These are phyloP conservation scores for Enteromius fasciolatus DNA, from an alignment of 2,797 vertebrate genomes.

Conservation along the genomic window DNA sequence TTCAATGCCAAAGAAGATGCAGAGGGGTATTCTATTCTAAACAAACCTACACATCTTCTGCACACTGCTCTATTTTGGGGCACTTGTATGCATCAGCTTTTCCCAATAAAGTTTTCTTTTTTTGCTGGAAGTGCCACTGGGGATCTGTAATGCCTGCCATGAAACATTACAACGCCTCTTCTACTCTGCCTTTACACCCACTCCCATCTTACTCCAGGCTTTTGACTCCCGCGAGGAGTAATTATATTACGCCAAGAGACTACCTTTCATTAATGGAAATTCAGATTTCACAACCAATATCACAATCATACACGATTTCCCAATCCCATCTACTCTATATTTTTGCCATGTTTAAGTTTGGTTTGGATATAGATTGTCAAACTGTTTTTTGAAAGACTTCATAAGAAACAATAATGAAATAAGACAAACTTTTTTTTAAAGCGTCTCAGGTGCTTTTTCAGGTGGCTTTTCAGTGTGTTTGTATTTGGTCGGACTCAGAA, in stretches of 20 bases:
- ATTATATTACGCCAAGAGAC: conserved; percentile 6
- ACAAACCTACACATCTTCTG: not conserved
- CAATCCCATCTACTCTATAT: not conserved
- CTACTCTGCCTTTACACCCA: conserved; percentile 21
- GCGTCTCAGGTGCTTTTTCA: no score
- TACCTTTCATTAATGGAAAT: conserved; percentile 32
- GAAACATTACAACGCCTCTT: conserved; percentile 35
- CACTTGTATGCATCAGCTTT: conserved; percentile 11
- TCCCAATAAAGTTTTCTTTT: conserved; percentile 6
- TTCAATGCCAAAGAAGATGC: not conserved
- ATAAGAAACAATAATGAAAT: not conserved
- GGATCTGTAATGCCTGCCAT: conserved; percentile 26
- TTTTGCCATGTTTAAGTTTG: not conserved
- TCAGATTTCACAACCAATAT: not conserved
- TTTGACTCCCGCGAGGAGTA: conserved; percentile 13
- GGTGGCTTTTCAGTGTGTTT: not conserved
- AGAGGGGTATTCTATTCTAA: not conserved
- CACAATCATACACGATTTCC: not conserved
- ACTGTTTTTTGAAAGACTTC: no score
- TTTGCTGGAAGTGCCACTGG: not conserved
- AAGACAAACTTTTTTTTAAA: not conserved
- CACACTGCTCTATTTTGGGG: not conserved
- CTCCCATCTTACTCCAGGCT: conserved; percentile 26
- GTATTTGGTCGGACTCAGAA: not conserved
- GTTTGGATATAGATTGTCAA: not conserved